Evolutionary conservation across 2,113 vertebrate species (phyloP).

Genomic region (Cyprinodon tularosa): DNA sequence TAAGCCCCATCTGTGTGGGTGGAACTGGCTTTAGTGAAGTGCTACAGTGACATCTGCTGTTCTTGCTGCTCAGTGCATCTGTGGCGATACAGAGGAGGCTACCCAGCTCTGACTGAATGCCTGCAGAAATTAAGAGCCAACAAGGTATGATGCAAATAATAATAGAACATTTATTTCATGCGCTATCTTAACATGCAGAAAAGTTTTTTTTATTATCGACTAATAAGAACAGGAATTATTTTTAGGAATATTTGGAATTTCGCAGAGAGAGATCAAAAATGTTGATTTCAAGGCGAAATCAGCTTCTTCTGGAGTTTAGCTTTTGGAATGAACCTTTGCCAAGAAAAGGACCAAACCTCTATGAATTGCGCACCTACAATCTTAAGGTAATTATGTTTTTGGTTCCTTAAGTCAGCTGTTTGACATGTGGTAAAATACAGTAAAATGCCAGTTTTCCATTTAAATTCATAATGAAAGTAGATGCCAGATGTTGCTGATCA

Average conservation of each 20-base stretch:
- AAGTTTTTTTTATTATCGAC: not conserved
- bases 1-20: constrained; percentile 11
- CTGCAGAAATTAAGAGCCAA: constrained; percentile 88
- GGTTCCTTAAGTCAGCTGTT: not conserved
- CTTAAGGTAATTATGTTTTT: constrained; percentile 82
- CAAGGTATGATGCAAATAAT: constrained; percentile 77
- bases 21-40: constrained; percentile 4
- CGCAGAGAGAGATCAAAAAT: constrained; percentile 89
- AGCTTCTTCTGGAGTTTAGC: constrained; percentile 95
- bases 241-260: constrained; percentile 89
- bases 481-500: not conserved
- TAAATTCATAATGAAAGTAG: not conserved
- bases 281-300: constrained; percentile 91
- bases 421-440: not conserved
- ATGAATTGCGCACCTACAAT: constrained; percentile 91
- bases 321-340: constrained; percentile 96
- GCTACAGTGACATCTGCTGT: constrained; percentile 73
- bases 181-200: not conserved
- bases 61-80: constrained; percentile 87
- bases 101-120: constrained; percentile 90
- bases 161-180: not conserved
- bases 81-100: constrained; percentile 94
- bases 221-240: not conserved
- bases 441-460: not conserved
- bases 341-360: constrained; percentile 88